Base-by-base conservation (phyloP, 2,888 invertebrate species). In the Chrysolina americana region DNA sequence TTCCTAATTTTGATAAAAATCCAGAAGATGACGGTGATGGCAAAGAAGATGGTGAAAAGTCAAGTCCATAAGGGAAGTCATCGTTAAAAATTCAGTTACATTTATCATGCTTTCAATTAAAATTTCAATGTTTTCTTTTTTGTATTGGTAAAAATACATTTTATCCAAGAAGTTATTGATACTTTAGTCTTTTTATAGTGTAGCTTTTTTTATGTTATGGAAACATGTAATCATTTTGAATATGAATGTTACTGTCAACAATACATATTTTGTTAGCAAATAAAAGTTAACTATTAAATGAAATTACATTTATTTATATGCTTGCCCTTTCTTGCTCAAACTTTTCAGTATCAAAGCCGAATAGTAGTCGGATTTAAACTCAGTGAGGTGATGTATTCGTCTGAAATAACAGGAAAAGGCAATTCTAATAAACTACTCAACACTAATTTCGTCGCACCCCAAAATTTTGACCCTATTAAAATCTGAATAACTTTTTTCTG, bases 1-100 rank as follows among this genome's bases (percentile, higher is more conserved):
- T 98, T 23, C 97, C 98, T 5, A 96, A 95, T 73, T 93, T 92
- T n/a, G 90, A 89, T 53, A 87, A 89, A 73, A 88, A 88, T 68
- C 85, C 87, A 28, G 85, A 86, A 28, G 91, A 89, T 70, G 91
- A 90, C 50, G 89, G 89, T 41, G 84, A 68, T 17, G 17, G 19
- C 36, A 41, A 82, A 36, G 82, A 79, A 28, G 75, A 70, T 5
- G 78, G 79, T 13, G 63, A 63, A 53, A 53, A 53, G 17, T 53
- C 17, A 21, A 28, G 41, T 9, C 17, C 53, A 17, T 53, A 53
- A 68, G 23, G 6, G 9, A 10, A n/a, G 13, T 36, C 5, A 8
- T 59, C 11, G 0, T n/a, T 59, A 15, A 36, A 9, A 36, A 28
- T 36, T 10, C 21, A 59, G 36, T 59, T 28, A 28, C 59, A 17